phyloP scores from a whole-genome alignment of 2,797 vertebrate genomes.

The Mormyrops attenuatus region DNA sequence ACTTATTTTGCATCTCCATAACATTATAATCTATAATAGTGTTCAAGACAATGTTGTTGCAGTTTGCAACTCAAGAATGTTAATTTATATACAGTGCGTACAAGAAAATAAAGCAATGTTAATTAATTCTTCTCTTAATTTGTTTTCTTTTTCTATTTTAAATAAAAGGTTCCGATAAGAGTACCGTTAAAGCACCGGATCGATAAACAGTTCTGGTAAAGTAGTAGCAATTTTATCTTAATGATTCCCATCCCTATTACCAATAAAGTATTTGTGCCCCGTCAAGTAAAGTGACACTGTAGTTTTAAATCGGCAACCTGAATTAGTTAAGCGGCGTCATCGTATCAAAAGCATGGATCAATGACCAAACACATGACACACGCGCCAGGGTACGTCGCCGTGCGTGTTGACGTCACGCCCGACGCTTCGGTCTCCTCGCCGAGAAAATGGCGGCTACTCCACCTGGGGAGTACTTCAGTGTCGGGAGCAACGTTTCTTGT shows the following conservation, averaged over 20 bases:
- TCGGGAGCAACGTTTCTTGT: slow-evolving; percentile 95
- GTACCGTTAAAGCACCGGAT: not conserved
- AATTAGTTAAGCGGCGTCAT: not conserved
- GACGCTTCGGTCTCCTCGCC: slow-evolving; percentile 78
- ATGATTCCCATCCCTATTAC: not conserved
- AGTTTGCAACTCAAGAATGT: not conserved
- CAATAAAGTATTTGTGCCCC: not conserved
- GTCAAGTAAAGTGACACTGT: not conserved
- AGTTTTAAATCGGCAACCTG: not conserved
- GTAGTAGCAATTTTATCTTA: not conserved
- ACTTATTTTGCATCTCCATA: not conserved
- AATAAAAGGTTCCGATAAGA: not conserved
- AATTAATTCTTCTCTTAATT: not conserved
- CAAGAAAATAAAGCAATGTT: not conserved
- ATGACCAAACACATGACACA: slow-evolving; percentile 32
- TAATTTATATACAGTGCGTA: not conserved
- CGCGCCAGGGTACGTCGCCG: slow-evolving; percentile 56
- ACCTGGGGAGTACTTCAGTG: slow-evolving; percentile 95
- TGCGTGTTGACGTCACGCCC: slow-evolving; percentile 65
- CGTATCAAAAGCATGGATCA: not conserved
- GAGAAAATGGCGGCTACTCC: slow-evolving; percentile 99
- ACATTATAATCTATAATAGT: not conserved
- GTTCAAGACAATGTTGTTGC: not conserved
- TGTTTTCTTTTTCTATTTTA: not conserved
- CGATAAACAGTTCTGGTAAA: not conserved